Evolutionary conservation across 2,113 vertebrate species (phyloP).

Genomic region (Apteryx mantelli): DNA sequence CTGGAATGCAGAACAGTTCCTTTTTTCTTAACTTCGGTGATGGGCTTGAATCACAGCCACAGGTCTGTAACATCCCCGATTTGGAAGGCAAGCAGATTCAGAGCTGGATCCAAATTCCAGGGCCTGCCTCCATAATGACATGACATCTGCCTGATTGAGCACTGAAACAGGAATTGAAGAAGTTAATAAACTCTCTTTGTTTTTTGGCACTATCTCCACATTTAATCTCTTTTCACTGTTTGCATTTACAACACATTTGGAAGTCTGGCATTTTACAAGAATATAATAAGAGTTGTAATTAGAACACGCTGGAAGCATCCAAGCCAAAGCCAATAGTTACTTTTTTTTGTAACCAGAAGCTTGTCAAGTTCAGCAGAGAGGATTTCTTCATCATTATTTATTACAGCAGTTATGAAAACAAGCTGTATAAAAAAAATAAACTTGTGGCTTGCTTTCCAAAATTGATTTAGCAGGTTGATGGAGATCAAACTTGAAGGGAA

Average conservation of each 20-base stretch:
- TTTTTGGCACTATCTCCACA: neutral
- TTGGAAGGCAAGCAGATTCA: neutral
- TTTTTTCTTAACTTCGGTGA: neutral
- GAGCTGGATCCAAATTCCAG: neutral
- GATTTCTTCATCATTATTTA: constrained; percentile 28
- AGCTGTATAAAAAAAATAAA: neutral
- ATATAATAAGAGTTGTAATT: constrained; percentile 31
- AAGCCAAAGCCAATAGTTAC: constrained; percentile 31
- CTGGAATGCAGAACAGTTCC: neutral
- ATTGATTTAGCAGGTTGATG: neutral
- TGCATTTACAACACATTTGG: neutral
- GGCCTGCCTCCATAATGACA: neutral
- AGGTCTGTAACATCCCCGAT: neutral
- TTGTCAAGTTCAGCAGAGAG: constrained; percentile 15
- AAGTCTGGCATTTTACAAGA: constrained; percentile 32
- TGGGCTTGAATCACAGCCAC: neutral
- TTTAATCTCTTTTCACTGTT: constrained; percentile 27
- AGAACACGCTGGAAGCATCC: constrained; percentile 2
- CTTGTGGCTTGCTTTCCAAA: neutral
- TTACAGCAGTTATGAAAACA: constrained; percentile 19
- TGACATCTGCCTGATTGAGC: neutral
- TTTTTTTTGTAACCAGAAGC: neutral
- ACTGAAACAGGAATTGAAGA: neutral
- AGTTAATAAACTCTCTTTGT: neutral
- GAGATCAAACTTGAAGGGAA: neutral